phyloP scores from a whole-genome alignment of 2,888 invertebrate species.

The Anoncus sp. region DNA sequence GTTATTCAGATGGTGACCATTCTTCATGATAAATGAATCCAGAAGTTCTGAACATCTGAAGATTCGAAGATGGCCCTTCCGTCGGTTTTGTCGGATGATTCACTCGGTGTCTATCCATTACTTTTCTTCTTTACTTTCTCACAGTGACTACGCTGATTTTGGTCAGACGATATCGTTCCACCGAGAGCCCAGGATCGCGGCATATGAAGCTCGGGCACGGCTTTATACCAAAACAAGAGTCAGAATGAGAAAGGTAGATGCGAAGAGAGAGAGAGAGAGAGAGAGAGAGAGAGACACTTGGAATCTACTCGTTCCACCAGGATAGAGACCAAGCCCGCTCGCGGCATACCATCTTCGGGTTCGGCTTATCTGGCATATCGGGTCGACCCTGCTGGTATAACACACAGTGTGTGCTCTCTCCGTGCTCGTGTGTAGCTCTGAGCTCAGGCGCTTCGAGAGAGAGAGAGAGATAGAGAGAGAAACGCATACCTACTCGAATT shows the following conservation, averaged over 20 bases:
- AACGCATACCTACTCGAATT: slow-evolving; percentile 77
- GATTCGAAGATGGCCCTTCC: slow-evolving; percentile 20
- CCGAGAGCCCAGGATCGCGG: slow-evolving; percentile 59
- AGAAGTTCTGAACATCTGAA: slow-evolving; percentile 4
- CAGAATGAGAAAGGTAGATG: slow-evolving; percentile 30
- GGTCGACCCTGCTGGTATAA: slow-evolving; percentile 60
- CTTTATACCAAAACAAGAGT: slow-evolving; percentile 44
- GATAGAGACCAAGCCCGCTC: slow-evolving; percentile 46
- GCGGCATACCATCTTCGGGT: slow-evolving; percentile 79
- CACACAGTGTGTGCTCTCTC: slow-evolving; percentile 47
- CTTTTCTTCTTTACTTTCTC: slow-evolving; percentile 41
- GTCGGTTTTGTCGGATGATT: slow-evolving; percentile 14
- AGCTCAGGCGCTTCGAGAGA: slow-evolving; percentile 71
- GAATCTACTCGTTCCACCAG: slow-evolving; percentile 43
- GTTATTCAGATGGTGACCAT: not conserved
- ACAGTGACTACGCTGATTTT: slow-evolving; percentile 77
- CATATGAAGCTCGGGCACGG: slow-evolving; percentile 71
- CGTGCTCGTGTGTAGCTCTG: slow-evolving; percentile 61
- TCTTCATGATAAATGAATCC: slow-evolving; percentile 18
- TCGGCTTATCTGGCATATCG: slow-evolving; percentile 66
- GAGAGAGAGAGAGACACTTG: slow-evolving; percentile 21
- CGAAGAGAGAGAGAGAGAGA: too few species aligned
- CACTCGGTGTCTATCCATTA: slow-evolving; percentile 27
- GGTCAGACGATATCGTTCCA: slow-evolving; percentile 70
- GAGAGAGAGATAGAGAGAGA: too few species aligned